Evolutionary conservation across 92 coral and sea anemone genomes (phyloP), one percentile per base, ranked within the genome.

Genomic region (Desmophyllum pertusum): DNA sequence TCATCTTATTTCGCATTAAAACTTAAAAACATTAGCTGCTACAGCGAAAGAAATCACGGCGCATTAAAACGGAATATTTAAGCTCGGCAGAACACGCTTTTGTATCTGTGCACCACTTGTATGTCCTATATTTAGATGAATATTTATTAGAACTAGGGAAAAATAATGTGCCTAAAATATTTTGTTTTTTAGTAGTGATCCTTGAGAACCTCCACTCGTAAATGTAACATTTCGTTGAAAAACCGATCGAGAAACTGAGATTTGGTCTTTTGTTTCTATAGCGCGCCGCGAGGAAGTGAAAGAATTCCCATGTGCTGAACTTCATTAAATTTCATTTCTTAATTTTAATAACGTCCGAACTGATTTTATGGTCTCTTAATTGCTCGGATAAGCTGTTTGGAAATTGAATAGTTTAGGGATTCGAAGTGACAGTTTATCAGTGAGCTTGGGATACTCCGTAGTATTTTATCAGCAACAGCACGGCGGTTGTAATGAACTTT

Each of bases 241-340:
- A 74, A 85, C 39, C 73, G 84, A 77, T 52, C 73, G 62, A 73
- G 78, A 85, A 84, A 74, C 50, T 80, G 84, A 63, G 93, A 94
- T 94, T 94, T 91, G 64, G 85, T 64, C 92, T 83, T 88, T 86
- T 90, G 92, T 94, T 89, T 89, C 92, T 94, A 78, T 90, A 89
- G 94, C 89, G 94, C 95, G 88, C 84, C 83, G 92, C 87, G 79
- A 93, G 92, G 98, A 94, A 89, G 95, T 94, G 86, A 66, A 84
- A 91, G 92, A 94, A 94, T 94, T 88, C 89, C 95, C 98, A 94
- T 94, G 98, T 94, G 98, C 92, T 94, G 80, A 76, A 78, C 79
- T 79, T 93, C 94, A 85, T 86, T 87, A 89, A 86, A 79, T 85
- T 84, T 77, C 81, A 79, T 87, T 80, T 87, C 79, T 65, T 84